Evolutionary conservation across 1,140 invertebrate genomes (phyloP).

Genomic region (Bemisia tabaci): DNA sequence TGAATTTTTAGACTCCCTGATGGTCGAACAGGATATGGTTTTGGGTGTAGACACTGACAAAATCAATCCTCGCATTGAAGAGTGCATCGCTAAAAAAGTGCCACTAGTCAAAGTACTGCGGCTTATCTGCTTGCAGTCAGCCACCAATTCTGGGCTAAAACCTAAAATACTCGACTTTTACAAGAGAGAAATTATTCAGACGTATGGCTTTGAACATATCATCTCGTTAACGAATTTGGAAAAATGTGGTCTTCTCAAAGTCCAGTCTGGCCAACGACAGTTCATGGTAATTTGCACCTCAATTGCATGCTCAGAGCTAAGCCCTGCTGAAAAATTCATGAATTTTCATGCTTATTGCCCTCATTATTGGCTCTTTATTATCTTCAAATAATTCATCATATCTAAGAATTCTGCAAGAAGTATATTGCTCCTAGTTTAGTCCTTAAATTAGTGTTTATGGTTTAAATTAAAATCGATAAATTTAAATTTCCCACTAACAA

Average conservation of each 20-base stretch:
- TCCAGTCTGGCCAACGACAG: slow-evolving; percentile 34
- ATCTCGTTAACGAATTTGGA: slow-evolving; percentile 76
- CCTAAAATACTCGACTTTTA: slow-evolving; percentile 82
- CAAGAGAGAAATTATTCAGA: slow-evolving; percentile 79
- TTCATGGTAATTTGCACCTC: too few species aligned
- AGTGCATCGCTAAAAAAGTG: slow-evolving; percentile 71
- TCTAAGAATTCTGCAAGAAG: too few species aligned
- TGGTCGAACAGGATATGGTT: slow-evolving; percentile 79
- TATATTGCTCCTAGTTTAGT: too few species aligned
- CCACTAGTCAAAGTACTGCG: slow-evolving; percentile 65
- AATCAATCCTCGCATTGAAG: slow-evolving; percentile 75
- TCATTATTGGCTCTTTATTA: too few species aligned
- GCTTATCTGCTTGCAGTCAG: slow-evolving; percentile 78
- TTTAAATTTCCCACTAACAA: too few species aligned
- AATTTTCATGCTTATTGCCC: too few species aligned
- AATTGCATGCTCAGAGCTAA: too few species aligned
- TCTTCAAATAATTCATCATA: too few species aligned
- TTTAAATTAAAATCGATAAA: too few species aligned
- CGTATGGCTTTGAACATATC: slow-evolving; percentile 79
- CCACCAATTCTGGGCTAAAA: slow-evolving; percentile 78
- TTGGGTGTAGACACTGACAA: slow-evolving; percentile 85
- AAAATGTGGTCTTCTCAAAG: slow-evolving; percentile 64
- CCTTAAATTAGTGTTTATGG: too few species aligned
- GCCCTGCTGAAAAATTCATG: too few species aligned
- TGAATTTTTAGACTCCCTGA: slow-evolving; percentile 48